Evolutionary conservation across 2,797 vertebrate species (phyloP).

Genomic region (Ispidina lecontei): DNA sequence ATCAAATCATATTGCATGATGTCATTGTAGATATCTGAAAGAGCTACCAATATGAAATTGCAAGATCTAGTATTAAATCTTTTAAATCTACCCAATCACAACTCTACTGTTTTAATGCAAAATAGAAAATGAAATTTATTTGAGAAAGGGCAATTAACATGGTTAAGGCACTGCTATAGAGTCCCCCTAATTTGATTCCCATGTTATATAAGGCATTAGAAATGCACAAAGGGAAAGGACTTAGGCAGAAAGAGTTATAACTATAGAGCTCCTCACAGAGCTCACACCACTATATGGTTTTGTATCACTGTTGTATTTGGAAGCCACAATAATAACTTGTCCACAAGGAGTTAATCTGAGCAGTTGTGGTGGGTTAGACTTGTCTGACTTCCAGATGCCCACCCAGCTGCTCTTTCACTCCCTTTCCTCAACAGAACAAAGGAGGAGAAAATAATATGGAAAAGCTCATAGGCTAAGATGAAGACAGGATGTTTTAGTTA

Average conservation of each 20-base stretch:
- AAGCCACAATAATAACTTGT: neutral
- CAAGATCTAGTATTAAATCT: neutral
- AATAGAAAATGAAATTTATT: neutral
- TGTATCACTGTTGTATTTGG: neutral
- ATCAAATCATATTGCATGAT: neutral
- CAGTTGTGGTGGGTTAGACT: neutral
- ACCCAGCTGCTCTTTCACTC: neutral
- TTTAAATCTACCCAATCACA: neutral
- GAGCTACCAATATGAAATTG: neutral
- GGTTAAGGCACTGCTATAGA: neutral
- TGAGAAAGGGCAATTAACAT: neutral
- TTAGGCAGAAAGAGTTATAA: neutral
- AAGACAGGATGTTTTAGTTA: neutral
- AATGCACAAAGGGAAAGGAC: neutral
- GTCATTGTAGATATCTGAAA: neutral
- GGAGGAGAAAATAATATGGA: neutral
- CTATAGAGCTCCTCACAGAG: neutral
- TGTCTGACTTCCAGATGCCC: neutral
- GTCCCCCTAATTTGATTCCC: neutral
- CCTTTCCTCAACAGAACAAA: neutral
- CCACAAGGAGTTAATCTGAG: neutral
- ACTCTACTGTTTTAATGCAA: neutral
- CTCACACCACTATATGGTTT: neutral
- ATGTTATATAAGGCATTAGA: neutral
- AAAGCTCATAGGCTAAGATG: neutral